Percentiles rank a stretch among this genome's conserved stretches.
Evolutionary conservation across 2,888 invertebrate genomes (phyloP).

Genomic region (Pterostichus niger): DNA sequence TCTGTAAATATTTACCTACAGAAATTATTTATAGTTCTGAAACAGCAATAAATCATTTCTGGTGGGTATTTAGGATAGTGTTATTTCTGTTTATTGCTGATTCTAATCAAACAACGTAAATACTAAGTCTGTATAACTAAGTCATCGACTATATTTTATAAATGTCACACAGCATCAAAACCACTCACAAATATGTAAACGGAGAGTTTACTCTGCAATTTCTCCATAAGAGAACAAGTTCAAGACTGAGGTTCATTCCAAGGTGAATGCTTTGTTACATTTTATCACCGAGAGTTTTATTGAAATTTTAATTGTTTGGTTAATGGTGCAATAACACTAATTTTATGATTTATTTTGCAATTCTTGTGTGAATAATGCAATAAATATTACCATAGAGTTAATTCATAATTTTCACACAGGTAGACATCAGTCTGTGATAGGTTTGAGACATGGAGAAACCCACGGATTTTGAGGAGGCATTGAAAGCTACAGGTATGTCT

Average conservation of each 20-base stretch:
- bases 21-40: not conserved
- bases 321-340: not conserved
- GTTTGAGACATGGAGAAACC: conserved; percentile 64
- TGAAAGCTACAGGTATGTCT: conserved; percentile 68
- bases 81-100: not conserved
- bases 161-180: not conserved
- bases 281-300: not conserved
- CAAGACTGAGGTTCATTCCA: not conserved
- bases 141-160: no score
- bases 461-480: conserved; percentile 69
- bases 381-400: conserved; percentile 8
- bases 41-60: not conserved
- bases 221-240: not conserved
- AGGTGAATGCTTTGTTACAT: not conserved
- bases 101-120: conserved; percentile 11
- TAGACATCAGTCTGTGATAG: conserved; percentile 12
- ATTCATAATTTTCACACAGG: not conserved
- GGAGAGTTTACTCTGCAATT: not conserved
- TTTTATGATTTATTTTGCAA: conserved; percentile 16
- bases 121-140: no score
- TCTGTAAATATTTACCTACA: conserved; percentile 18
- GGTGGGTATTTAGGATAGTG: no score
- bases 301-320: conserved; percentile 6
- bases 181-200: not conserved
- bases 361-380: conserved; percentile 5